phyloP scores from a whole-genome alignment of 2,888 invertebrate species.

The Muschampia plurimacula region DNA sequence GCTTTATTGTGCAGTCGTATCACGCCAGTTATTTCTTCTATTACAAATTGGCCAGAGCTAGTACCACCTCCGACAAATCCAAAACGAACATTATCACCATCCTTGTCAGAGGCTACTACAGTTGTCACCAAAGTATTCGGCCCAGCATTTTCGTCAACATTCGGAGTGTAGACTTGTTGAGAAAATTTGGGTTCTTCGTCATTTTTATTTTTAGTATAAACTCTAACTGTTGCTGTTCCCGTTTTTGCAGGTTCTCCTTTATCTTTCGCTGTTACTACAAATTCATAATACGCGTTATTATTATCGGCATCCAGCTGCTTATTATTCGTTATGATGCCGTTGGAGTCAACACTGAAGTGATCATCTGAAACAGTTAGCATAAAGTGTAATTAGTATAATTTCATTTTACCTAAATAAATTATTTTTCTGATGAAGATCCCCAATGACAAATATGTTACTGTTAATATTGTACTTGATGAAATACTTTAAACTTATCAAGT shows the following conservation, averaged over 20 bases:
- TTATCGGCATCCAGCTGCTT: slow-evolving; percentile 98
- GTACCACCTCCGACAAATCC: slow-evolving; percentile 96
- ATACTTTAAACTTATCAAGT: too few species aligned
- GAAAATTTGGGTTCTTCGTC: slow-evolving; percentile 99
- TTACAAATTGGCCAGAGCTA: slow-evolving; percentile 96
- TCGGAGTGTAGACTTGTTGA: slow-evolving; percentile 98
- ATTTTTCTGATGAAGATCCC: too few species aligned
- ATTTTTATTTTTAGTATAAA: slow-evolving; percentile 99
- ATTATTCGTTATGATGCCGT: slow-evolving; percentile 96
- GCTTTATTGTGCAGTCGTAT: slow-evolving; percentile 95
- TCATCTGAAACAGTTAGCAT: slow-evolving; percentile 87
- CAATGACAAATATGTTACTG: too few species aligned
- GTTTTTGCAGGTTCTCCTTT: slow-evolving; percentile 97
- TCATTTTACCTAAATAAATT: too few species aligned
- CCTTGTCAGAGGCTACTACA: slow-evolving; percentile 98
- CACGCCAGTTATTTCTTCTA: slow-evolving; percentile 97
- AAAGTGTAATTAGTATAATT: neutral
- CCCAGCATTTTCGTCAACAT: slow-evolving; percentile 98
- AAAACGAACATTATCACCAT: slow-evolving; percentile 98
- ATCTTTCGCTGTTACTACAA: slow-evolving; percentile 96
- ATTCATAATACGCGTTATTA: slow-evolving; percentile 98
- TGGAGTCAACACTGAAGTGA: slow-evolving; percentile 97
- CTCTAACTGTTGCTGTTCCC: slow-evolving; percentile 96
- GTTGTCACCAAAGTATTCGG: slow-evolving; percentile 98
- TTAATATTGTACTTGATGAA: too few species aligned